Base-by-base conservation (phyloP, 2,113 vertebrate genomes). In the Coreoperca whiteheadi region DNA sequence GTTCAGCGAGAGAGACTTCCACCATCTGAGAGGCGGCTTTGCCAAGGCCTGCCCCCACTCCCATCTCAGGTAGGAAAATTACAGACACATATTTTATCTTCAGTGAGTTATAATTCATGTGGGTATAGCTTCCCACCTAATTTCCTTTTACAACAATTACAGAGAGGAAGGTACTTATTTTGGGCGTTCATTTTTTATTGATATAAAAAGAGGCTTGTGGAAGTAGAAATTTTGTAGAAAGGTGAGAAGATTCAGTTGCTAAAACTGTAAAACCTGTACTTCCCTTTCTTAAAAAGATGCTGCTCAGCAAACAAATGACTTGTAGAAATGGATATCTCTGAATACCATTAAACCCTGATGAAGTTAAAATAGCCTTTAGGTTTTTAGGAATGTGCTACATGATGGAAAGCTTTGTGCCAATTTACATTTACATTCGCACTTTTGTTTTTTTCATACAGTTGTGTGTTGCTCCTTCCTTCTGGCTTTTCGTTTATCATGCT, bases 1-100 rank as follows among this genome's bases (percentile, higher is more conserved):
- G 89, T 96, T 98, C 37, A 95, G 96, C 15, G 96, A 97, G 20
- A 95, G 96, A 73, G 97, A 97, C 88, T 98, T 98, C 84, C 79
- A 90, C 6, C 95, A 95, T 59, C 91, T 98, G 64, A 94, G 96
- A 70, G 88, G 76, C 0, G 87, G 93, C 79, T 98, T 98, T 57
- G 91, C 95, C 74, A 96, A 90, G 79, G 97, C 97, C 81, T 98
- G 97, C 56, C 96, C 96, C n/a, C 93, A 91, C 63, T 97, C 96
- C 67, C 94, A 98, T 21, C 81, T 98, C 86, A 96, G 97, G 97
- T 98, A 95, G 16, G 67, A 6, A 46, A 75, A 66, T 43, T 51
- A 64, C 56, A 61, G 46, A 68, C 9, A 16, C 12, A 16, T 21
- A 65, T 15, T 43, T 72, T 21, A 16, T 43, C 7, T 51, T 46